Evolutionary conservation across 2,888 invertebrate species (phyloP), one percentile per base, ranked within the genome.

Genomic region (Bruchidius siliquastri): DNA sequence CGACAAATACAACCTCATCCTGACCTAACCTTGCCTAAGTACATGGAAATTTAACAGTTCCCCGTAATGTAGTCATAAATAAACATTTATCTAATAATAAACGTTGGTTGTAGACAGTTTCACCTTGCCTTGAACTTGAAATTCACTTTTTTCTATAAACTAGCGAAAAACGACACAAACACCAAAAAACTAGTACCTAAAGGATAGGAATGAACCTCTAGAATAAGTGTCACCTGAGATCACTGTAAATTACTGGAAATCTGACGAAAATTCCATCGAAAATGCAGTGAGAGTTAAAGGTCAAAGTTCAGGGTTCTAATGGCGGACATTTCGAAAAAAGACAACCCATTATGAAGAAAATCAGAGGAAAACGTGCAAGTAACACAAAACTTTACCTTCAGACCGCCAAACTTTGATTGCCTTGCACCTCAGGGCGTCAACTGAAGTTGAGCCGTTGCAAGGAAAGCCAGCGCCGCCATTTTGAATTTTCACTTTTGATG

Each of bases 401-500:
- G 13, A 13, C 49, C 18, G 10, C 18, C 6, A 49, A 49, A 49
- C 49, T 49, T 8, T 3, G 18, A 1, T 13, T 13, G 1, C 13
- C 49, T 49, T 13, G 10, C 1, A 49, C 13, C 49, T 49, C 18
- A 13, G 49, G 49, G 49, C 49, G 49, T 49, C 10, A 49, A 49
- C 49, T 49, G 18, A 49, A 18, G 18, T 13, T 82, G 82, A 81
- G 80, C 82, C 49, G 78, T 76, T 78, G 82, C 82, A 83, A 83
- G 86, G 84, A 85, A 81, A 82, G 79, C 80, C 79, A 76, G 77
- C 81, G 82, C 80, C 78, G 87, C 87, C 87, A 87, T 87, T 82
- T 87, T 87, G 87, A 83, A 85, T 86, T 87, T 86, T 87, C 86
- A 86, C 87, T 87, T 87, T 87, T 86, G 86, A 86, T 85, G 72